phyloP scores from a whole-genome alignment of 2,113 vertebrate species.

The Pleuronectes platessa region DNA sequence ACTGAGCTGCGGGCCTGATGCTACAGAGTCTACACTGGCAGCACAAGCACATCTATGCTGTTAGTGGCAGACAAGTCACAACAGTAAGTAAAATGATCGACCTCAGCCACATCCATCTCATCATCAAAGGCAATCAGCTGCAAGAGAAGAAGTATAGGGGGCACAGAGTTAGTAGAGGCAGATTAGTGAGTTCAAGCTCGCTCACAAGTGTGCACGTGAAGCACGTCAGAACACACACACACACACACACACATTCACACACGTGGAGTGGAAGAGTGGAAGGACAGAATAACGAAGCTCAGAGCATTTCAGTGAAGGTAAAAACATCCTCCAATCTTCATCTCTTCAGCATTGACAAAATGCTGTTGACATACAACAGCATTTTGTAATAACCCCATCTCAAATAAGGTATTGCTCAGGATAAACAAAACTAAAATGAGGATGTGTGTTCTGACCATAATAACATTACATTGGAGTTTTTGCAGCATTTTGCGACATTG shows the following conservation, averaged over 20 bases:
- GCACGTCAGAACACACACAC: neutral
- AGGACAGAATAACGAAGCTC: constrained; percentile 2
- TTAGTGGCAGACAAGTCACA: constrained; percentile 65
- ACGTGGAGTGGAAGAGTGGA: neutral
- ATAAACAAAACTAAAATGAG: too few species aligned
- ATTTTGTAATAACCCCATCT: too few species aligned
- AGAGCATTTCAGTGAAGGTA: neutral
- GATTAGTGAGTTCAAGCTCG: constrained; percentile 44
- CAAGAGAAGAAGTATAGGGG: constrained; percentile 85
- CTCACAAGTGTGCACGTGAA: constrained; percentile 29
- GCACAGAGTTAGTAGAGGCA: constrained; percentile 78
- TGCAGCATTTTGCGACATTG: too few species aligned
- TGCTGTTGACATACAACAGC: too few species aligned
- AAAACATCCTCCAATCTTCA: neutral
- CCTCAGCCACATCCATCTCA: constrained; percentile 98
- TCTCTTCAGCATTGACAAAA: neutral
- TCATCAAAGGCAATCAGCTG: constrained; percentile 95
- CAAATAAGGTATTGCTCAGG: too few species aligned
- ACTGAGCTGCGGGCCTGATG: constrained; percentile 40
- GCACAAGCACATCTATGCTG: constrained; percentile 51
- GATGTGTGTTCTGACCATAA: too few species aligned
- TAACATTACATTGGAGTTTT: too few species aligned
- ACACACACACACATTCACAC: neutral
- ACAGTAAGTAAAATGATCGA: constrained; percentile 86
- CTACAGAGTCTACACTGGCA: constrained; percentile 45